Evolutionary conservation across 1,140 invertebrate genomes (phyloP).

Genomic region (Caenorhabditis brenneri): DNA sequence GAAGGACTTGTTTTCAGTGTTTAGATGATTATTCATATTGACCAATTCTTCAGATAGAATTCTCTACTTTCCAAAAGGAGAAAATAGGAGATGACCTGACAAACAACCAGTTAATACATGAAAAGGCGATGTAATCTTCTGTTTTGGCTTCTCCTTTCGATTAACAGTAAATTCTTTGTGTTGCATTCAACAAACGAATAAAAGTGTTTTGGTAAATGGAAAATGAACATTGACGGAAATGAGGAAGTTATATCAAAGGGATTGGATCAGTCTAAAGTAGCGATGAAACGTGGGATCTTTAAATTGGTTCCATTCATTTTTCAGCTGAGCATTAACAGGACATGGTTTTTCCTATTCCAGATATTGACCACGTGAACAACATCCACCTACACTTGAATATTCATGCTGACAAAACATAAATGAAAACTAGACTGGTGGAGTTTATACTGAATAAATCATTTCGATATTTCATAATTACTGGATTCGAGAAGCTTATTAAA

Average conservation of each 20-base stretch:
- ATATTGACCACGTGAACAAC: too few species aligned
- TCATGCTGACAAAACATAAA: too few species aligned
- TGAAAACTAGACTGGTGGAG: too few species aligned
- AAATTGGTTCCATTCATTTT: too few species aligned
- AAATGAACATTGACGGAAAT: background rate
- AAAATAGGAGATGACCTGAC: background rate
- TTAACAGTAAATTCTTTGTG: conserved; percentile 34
- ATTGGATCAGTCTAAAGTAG: background rate
- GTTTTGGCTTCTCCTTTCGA: conserved; percentile 3
- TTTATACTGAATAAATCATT: too few species aligned
- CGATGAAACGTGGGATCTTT: too few species aligned
- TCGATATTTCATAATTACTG: too few species aligned
- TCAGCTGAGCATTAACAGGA: too few species aligned
- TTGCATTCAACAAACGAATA: background rate
- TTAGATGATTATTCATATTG: background rate
- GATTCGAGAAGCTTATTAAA: too few species aligned
- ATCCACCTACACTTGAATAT: too few species aligned
- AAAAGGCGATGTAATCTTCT: background rate
- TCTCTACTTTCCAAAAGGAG: background rate
- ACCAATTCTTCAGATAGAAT: background rate
- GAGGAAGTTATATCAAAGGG: background rate
- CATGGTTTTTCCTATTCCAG: too few species aligned
- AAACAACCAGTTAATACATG: background rate
- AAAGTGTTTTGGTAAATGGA: background rate
- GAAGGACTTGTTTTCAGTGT: background rate